These are phyloP conservation scores for Typhlichthys eigenmanni DNA, from an alignment of 2,797 vertebrate species.

Conservation along the genomic window DNA sequence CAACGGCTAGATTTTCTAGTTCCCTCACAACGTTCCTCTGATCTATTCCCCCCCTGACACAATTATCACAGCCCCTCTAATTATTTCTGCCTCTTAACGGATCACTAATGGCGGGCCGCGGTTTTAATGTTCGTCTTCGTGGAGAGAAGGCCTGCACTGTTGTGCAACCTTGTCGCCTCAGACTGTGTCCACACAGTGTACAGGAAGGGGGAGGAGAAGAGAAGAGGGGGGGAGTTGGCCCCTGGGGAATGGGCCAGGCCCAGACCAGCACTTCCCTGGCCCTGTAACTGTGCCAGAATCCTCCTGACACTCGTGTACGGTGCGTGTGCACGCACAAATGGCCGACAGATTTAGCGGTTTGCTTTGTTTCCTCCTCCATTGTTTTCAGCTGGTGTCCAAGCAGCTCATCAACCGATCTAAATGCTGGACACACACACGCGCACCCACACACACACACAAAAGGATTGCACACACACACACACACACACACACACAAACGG, in stretches of 20 bases:
- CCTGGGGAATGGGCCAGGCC: constrained; percentile 76
- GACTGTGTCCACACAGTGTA: constrained; percentile 73
- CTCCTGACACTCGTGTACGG: constrained; percentile 73
- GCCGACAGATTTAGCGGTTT: constrained; percentile 78
- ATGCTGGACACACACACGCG: constrained; percentile 34
- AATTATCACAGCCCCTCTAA: constrained; percentile 76
- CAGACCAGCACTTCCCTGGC: constrained; percentile 77
- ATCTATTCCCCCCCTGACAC: constrained; percentile 74
- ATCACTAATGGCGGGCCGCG: constrained; percentile 62
- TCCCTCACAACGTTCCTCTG: constrained; percentile 67
- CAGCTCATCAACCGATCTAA: constrained; percentile 58
- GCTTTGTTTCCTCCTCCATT: constrained; percentile 67
- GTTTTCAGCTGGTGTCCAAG: constrained; percentile 60
- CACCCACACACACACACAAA: constrained; percentile 1
- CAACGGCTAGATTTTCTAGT: constrained; percentile 66
- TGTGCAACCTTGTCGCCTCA: constrained; percentile 72
- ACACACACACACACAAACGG: constrained; percentile 2
- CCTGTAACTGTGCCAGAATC: constrained; percentile 76
- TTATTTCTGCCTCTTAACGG: constrained; percentile 64
- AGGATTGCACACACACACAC: constrained; percentile 7
- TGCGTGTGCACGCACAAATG: constrained; percentile 77
- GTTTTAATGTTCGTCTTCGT: constrained; percentile 57
- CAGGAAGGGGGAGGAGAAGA: constrained; percentile 66
- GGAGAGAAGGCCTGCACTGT: constrained; percentile 61
- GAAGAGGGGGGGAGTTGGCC: constrained; percentile 43